A percentile compares a stretch with the other conserved stretches of the same genome.
phyloP scores from a whole-genome alignment of 2,888 invertebrate species.

The Dynastes hyllus region DNA sequence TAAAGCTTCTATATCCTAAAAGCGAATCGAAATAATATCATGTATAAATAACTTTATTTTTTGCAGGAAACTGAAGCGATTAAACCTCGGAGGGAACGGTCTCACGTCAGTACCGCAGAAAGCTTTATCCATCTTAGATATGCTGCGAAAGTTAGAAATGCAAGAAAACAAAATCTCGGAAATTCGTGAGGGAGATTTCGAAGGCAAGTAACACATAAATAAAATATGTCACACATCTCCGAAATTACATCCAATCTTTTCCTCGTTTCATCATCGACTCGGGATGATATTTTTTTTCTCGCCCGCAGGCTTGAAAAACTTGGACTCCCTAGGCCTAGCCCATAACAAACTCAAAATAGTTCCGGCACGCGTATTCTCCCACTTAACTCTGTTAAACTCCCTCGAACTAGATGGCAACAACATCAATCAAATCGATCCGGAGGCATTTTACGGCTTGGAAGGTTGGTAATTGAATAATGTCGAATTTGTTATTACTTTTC shows the following conservation, averaged over 20 bases:
- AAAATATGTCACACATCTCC: background rate
- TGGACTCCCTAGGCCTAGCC: slow-evolving; percentile 89
- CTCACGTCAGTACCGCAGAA: slow-evolving; percentile 85
- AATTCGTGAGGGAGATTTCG: slow-evolving; percentile 89
- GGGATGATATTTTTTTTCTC: slow-evolving; percentile 19
- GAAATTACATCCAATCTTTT: slow-evolving; percentile 1
- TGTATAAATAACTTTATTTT: background rate
- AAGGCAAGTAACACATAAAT: slow-evolving; percentile 75
- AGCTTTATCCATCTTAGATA: slow-evolving; percentile 85
- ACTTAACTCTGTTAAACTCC: slow-evolving; percentile 86
- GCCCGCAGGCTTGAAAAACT: slow-evolving; percentile 80
- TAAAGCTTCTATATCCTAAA: too few relatives aligned
- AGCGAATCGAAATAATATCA: too few relatives aligned
- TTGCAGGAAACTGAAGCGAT: slow-evolving; percentile 83
- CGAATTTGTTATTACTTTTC: slow-evolving; percentile 38
- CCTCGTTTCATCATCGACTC: background rate
- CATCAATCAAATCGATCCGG: slow-evolving; percentile 86
- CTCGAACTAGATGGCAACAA: slow-evolving; percentile 91
- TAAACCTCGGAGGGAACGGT: slow-evolving; percentile 91
- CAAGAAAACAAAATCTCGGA: slow-evolving; percentile 87
- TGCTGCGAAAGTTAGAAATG: slow-evolving; percentile 89
- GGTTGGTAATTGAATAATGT: slow-evolving; percentile 73
- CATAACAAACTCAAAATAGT: slow-evolving; percentile 88
- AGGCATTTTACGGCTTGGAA: slow-evolving; percentile 91
- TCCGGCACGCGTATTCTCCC: slow-evolving; percentile 87